These are phyloP conservation scores for Ceyx cyanopectus DNA, from an alignment of 2,113 vertebrate genomes.

Conservation along the genomic window DNA sequence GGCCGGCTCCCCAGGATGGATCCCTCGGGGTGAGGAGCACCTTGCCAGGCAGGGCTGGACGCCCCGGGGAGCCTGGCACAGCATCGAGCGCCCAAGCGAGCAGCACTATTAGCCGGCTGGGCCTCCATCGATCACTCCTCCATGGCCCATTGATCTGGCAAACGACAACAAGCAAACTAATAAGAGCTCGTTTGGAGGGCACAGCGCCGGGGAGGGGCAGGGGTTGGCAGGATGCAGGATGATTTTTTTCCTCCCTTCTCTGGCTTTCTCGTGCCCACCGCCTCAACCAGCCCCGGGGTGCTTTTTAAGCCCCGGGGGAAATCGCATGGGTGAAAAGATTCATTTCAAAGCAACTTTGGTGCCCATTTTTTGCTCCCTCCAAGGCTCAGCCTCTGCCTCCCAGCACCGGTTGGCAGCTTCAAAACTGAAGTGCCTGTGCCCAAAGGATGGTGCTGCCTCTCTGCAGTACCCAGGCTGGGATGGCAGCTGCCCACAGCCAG, in stretches of 20 bases:
- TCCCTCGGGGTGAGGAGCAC: rapidly evolving
- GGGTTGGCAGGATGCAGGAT: rapidly evolving
- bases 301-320: neutral
- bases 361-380: neutral
- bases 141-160: constrained; percentile 86
- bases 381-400: neutral
- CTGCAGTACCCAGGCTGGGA: neutral
- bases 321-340: rapidly evolving
- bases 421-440: neutral
- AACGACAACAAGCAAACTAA: constrained; percentile 83
- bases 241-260: neutral
- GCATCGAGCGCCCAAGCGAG: constrained; percentile 40
- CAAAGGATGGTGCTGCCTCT: neutral
- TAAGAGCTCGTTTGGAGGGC: constrained; percentile 73
- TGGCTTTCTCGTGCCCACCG: rapidly evolving
- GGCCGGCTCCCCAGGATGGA: neutral
- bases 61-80: neutral
- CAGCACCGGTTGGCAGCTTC: neutral
- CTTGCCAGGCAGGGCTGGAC: neutral
- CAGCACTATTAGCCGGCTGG: constrained; percentile 70
- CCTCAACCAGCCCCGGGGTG: neutral
- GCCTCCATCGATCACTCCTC: constrained; percentile 82
- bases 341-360: neutral
- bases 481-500: neutral
- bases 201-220: neutral